phyloP scores from a whole-genome alignment of 2,797 vertebrate genomes.

The Prunella strophiata region DNA sequence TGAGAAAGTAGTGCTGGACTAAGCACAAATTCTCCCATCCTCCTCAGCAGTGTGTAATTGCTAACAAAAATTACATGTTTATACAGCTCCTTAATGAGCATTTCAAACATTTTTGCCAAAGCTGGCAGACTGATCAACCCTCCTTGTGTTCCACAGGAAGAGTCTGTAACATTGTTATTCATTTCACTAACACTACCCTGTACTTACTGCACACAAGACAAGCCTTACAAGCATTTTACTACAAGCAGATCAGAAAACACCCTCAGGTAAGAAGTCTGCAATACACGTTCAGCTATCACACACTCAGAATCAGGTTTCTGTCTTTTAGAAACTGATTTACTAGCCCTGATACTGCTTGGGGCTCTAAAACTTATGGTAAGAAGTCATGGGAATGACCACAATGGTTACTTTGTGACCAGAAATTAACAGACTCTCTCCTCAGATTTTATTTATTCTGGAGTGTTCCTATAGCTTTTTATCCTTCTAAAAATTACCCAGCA shows the following conservation, averaged over 20 bases:
- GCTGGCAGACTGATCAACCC: not conserved
- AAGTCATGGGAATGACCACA: not conserved
- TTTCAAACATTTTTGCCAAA: not conserved
- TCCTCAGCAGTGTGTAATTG: not conserved
- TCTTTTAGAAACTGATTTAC: not conserved
- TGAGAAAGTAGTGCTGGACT: rapidly evolving
- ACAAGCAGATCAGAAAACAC: not conserved
- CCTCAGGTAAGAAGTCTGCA: not conserved
- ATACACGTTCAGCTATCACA: not conserved
- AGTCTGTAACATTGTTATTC: not conserved
- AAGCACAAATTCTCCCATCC: not conserved
- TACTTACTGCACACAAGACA: not conserved
- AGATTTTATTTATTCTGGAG: not conserved
- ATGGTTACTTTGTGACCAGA: not conserved
- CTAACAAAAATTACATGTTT: not conserved
- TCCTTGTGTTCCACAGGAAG: not conserved
- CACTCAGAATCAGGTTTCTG: not conserved
- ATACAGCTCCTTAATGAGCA: not conserved
- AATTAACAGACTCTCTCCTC: not conserved
- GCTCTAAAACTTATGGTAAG: not conserved
- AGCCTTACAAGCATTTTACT: not conserved
- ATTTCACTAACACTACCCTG: not conserved
- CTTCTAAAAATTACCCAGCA: not conserved
- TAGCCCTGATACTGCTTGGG: not conserved
- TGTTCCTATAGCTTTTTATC: not conserved